Base-by-base conservation (phyloP, 2,888 invertebrate genomes). In the Peribatodes rhomboidaria region DNA sequence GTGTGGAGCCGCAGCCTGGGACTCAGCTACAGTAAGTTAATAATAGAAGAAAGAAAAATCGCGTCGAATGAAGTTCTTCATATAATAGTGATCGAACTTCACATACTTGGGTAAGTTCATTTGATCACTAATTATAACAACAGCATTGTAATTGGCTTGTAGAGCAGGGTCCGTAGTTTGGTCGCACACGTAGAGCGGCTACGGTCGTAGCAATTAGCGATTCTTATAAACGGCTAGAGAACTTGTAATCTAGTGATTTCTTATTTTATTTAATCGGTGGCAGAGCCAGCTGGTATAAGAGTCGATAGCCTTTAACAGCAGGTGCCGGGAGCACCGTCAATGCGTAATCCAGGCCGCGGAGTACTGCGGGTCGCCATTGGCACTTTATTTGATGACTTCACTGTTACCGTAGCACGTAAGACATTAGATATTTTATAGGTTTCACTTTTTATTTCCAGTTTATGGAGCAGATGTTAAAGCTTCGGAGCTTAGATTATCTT, bases 361-460 rank as follows among this genome's bases (percentile, higher is more conserved):
- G 75, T 68, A 70, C 69, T 75, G 73, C 73, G 67, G 73, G 73
- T 72, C 71, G 79, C 68, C 77, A 72, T 70, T 73, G 73, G 75
- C 76, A 80, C 73, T 83, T 80, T 75, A 81, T 80, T 82, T 82
- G 81, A 83, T 79, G 75, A 70, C 76, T 80, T 74, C 46, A 77
- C 78, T 76, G 75, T 75, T 72, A 74, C 75, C 73, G 74, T 77
- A 50, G 64, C 58, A 74, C 73, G 74, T 77, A 75, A 76, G 73
- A 79, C 76, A 74, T 79, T 74, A 72, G 67, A 74, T 70, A 75
- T 74, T 75, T 77, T 73, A 79, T 81, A 72, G 73, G 71, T 74
- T 74, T 77, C 73, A 62, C 66, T 72, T 68, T 72, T 68, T 62
- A 69, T 68, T 47, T 53, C 54, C 39, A 56, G 39, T 65, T 62